Evolutionary conservation across 1,140 invertebrate species (phyloP).

Genomic region (Chironomus tepperi): DNA sequence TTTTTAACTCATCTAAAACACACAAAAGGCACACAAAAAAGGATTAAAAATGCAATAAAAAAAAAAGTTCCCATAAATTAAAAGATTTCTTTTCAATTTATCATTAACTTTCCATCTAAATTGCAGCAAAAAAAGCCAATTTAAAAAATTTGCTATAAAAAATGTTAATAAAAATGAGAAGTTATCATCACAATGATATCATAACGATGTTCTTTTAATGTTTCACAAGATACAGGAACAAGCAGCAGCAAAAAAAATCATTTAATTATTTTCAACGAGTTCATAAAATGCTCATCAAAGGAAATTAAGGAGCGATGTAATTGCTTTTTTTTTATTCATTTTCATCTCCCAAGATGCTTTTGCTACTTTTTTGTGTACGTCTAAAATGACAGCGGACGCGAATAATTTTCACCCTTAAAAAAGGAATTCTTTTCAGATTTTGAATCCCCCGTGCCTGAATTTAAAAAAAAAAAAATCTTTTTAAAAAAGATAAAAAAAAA

Average conservation of each 20-base stretch:
- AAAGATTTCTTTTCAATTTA: not conserved
- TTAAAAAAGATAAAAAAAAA: constrained; percentile 22
- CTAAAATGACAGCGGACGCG: constrained; percentile 4
- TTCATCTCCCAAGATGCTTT: not conserved
- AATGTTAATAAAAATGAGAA: too few relatives aligned
- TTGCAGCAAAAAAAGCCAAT: not conserved
- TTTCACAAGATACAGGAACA: not conserved
- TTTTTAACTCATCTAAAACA: too few relatives aligned
- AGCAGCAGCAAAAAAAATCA: not conserved
- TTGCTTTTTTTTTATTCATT: too few relatives aligned
- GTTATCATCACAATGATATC: too few relatives aligned
- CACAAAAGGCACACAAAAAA: too few relatives aligned
- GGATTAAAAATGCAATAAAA: too few relatives aligned
- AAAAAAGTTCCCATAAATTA: not conserved
- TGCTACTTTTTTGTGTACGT: not conserved
- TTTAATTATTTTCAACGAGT: constrained; percentile 23
- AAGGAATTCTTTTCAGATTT: not conserved
- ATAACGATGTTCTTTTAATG: too few relatives aligned
- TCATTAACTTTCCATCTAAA: not conserved
- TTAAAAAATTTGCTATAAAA: too few relatives aligned
- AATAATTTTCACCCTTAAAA: not conserved
- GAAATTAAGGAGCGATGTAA: constrained; percentile 10
- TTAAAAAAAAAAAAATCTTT: not conserved
- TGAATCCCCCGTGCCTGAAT: not conserved
- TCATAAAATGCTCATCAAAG: constrained; percentile 24